phyloP scores from a whole-genome alignment of 2,888 invertebrate genomes.

The Aromia moschata region DNA sequence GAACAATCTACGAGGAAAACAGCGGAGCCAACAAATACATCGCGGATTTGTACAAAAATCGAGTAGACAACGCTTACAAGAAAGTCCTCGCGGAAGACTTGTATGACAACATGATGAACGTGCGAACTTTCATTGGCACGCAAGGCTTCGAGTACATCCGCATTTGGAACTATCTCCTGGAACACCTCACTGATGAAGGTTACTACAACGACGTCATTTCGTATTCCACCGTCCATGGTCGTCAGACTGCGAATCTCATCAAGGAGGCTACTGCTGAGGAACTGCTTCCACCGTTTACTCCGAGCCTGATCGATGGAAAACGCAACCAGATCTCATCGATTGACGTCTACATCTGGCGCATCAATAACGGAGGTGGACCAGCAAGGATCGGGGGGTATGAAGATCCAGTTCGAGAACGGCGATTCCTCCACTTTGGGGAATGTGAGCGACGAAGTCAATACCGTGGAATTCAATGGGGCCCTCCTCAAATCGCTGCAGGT shows the following conservation, averaged over 20 bases:
- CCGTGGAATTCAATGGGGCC: constrained; percentile 1
- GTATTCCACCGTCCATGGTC: constrained; percentile 14
- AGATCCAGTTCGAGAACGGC: not conserved
- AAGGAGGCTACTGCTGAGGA: not conserved
- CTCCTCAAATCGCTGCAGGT: not conserved
- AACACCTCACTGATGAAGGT: not conserved
- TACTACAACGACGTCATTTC: constrained; percentile 7
- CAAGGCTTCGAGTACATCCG: constrained; percentile 21
- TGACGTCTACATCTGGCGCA: constrained; percentile 6
- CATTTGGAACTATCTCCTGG: constrained; percentile 21
- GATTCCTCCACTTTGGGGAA: constrained; percentile 2
- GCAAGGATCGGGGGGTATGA: constrained; percentile 15
- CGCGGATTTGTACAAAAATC: not conserved
- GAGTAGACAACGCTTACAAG: constrained; percentile 15
- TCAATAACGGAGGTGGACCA: not conserved
- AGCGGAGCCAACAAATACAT: constrained; percentile 22
- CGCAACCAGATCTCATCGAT: not conserved
- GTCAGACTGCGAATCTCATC: constrained; percentile 2
- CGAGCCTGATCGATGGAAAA: constrained; percentile 1
- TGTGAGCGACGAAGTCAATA: not conserved
- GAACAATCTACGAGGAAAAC: constrained; percentile 10
- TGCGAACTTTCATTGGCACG: constrained; percentile 15
- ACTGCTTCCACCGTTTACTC: constrained; percentile 1
- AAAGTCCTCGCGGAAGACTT: constrained; percentile 13
- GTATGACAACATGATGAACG: constrained; percentile 23